Conservation (phyloP, 2,113 vertebrate species). For the Chionomys nivalis region DNA sequence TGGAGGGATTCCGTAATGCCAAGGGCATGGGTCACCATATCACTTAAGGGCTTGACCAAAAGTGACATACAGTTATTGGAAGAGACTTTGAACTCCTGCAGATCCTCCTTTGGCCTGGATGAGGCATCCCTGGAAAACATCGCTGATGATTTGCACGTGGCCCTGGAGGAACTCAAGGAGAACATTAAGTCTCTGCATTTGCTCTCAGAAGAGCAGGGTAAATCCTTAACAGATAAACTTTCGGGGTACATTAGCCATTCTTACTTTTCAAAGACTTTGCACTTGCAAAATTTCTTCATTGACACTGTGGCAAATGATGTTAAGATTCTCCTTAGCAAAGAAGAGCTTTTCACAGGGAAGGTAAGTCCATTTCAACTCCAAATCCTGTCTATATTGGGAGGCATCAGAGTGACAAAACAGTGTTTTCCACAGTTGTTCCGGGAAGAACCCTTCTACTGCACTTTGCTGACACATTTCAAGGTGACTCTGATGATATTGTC, state of each 20-base stretch:
- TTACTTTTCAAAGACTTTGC: slow-evolving; percentile 28
- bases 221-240: background rate
- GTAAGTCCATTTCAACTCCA: background rate
- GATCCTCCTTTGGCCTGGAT: slow-evolving; percentile 64
- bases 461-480: background rate
- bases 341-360: background rate
- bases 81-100: slow-evolving; percentile 16
- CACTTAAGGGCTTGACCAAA: background rate
- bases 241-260: background rate
- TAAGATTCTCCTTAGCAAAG: background rate
- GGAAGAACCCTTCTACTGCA: background rate
- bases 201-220: background rate
- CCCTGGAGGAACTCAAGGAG: slow-evolving; percentile 13
- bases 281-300: slow-evolving; percentile 22
- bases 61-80: slow-evolving; percentile 15
- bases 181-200: background rate
- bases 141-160: background rate
- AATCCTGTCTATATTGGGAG: background rate
- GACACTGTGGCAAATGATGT: background rate
- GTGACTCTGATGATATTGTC: background rate
- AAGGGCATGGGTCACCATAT: background rate
- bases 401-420: background rate
- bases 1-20: slow-evolving; percentile 36
- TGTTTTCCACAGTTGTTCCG: background rate
- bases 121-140: slow-evolving; percentile 45